These are phyloP conservation scores for Mormyrus lacerda DNA, from an alignment of 2,113 vertebrate species.

Conservation along the genomic window DNA sequence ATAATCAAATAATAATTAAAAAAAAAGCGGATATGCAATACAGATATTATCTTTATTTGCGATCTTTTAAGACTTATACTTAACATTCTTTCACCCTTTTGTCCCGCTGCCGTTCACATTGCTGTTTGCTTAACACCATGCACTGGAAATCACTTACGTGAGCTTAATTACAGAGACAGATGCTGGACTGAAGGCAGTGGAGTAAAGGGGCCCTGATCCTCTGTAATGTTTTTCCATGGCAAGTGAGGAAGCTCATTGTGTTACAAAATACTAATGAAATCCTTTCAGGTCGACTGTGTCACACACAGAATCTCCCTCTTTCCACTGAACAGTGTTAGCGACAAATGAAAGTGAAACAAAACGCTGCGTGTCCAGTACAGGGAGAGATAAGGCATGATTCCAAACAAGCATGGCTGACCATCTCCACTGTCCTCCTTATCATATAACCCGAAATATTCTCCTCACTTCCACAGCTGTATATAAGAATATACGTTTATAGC, in stretches of 20 bases:
- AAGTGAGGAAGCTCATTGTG: slow-evolving; percentile 95
- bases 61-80: neutral
- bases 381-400: slow-evolving; percentile 85
- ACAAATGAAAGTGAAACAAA: slow-evolving; percentile 90
- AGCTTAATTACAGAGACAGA: slow-evolving; percentile 93
- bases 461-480: neutral
- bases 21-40: neutral
- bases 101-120: slow-evolving; percentile 49
- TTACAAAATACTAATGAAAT: slow-evolving; percentile 91
- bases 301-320: slow-evolving; percentile 99
- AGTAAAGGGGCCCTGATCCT: slow-evolving; percentile 91
- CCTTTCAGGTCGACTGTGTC: slow-evolving; percentile 97
- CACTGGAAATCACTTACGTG: slow-evolving; percentile 97
- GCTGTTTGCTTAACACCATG: slow-evolving; percentile 78
- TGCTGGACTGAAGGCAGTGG: slow-evolving; percentile 76
- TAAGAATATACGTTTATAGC: neutral
- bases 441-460: neutral
- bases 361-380: slow-evolving; percentile 95
- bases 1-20: neutral
- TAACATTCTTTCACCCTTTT: slow-evolving; percentile 33
- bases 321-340: slow-evolving; percentile 95
- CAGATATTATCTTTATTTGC: neutral
- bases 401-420: neutral
- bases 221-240: slow-evolving; percentile 98
- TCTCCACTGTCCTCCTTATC: neutral